These are phyloP conservation scores for Neuroterus valhalla DNA, from an alignment of 1,140 invertebrate genomes.

Conservation along the genomic window DNA sequence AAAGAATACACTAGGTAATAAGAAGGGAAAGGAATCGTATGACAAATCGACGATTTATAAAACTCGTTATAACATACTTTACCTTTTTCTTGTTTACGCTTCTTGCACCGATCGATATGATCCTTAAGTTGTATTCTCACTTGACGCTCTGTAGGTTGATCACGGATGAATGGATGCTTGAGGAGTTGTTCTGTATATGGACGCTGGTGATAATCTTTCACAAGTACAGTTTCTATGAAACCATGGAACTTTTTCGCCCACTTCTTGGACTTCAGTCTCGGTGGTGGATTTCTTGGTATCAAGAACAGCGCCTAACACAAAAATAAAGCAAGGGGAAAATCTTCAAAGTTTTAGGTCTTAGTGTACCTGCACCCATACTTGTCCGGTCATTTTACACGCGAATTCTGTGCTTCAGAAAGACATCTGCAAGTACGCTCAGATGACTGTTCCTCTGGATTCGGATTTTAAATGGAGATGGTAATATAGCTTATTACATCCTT, in stretches of 20 bases:
- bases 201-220: constrained; percentile 98
- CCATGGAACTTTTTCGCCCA: constrained; percentile 98
- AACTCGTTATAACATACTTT: constrained; percentile 34
- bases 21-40: not conserved
- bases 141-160: constrained; percentile 98
- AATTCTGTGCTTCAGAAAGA: too few species aligned
- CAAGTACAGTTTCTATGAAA: constrained; percentile 91
- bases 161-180: constrained; percentile 97
- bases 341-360: not conserved
- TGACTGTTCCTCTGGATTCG: too few species aligned
- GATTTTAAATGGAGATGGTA: too few species aligned
- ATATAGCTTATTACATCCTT: too few species aligned
- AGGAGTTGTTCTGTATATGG: constrained; percentile 98
- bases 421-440: too few species aligned
- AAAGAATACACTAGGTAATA: not conserved
- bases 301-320: constrained; percentile 87
- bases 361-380: too few species aligned
- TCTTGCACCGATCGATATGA: constrained; percentile 98
- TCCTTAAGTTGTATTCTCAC: constrained; percentile 99
- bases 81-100: constrained; percentile 92
- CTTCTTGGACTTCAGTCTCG: constrained; percentile 97
- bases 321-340: constrained; percentile 29
- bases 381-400: too few species aligned
- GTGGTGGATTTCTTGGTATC: constrained; percentile 98
- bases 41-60: not conserved